Evolutionary conservation across 2,888 invertebrate species (phyloP), one percentile per base, ranked within the genome.

Genomic region (Eurois occulta): DNA sequence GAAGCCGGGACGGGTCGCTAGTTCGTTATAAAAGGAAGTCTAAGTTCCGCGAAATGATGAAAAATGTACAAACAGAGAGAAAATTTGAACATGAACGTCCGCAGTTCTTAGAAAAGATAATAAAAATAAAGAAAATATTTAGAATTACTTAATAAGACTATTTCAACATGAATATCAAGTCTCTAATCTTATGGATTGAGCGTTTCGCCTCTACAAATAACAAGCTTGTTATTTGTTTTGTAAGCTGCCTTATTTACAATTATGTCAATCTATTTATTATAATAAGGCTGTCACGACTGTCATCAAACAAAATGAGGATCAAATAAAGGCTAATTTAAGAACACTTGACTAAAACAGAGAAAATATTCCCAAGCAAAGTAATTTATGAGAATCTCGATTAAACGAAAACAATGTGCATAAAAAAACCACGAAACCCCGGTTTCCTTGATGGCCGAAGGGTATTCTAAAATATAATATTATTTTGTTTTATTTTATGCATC

Each of bases 241-340:
- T n/a, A n/a, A n/a, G n/a, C 32, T 7, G 8, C 21, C 0, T 66
- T 55, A 82, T 64, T 64, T 55, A 18, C 55, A 82, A 58, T 65
- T 6, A 77, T 64, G 68, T 77, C 83, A 55, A 64, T 64, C 43
- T 77, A 35, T 28, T 69, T 77, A 35, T 28, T 69, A 65, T 80
- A 80, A 83, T 69, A 16, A 77, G 46, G 28, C 46, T 65, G 64
- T 68, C 83, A 55, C 1, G 1, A 16, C 28, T 46, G 38, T 38
- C 64, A 48, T 4, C 28, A 65, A 77, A 52, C 13, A 35, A 35
- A 83, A 64, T 35, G 55, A 69, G 48, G 48, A 64, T 28, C 3
- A 48, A 82, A 13, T n/a, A 65, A n/a, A n/a, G 21, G 6, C 52
- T 16, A 46, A 55, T 80, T 58, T 48, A 48, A 48, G 67, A 64